A percentile compares a stretch with the other conserved stretches of the same genome.
These are phyloP conservation scores for Gnathonemus echidnorhynchus DNA, from an alignment of 2,113 vertebrate species.

Conservation along the genomic window DNA sequence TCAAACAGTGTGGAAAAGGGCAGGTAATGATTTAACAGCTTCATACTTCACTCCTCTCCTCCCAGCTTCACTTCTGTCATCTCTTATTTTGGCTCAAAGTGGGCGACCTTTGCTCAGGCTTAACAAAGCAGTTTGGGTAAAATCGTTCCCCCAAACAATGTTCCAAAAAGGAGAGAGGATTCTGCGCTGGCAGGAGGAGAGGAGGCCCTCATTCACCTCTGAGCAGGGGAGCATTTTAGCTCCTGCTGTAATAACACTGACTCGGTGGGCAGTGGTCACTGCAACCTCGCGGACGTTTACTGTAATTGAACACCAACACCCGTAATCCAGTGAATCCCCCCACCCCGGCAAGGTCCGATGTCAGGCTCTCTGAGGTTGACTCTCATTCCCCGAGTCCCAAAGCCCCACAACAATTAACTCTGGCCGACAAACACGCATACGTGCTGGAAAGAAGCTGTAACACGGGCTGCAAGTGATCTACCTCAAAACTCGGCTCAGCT, in stretches of 20 bases:
- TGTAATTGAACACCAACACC: neutral
- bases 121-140: neutral
- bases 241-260: neutral
- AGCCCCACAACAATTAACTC: conserved; percentile 2
- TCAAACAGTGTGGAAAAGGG: conserved; percentile 7
- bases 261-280: neutral
- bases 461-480: neutral
- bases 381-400: neutral
- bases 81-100: neutral
- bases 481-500: neutral
- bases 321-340: neutral
- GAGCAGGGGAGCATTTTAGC: neutral
- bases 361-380: neutral
- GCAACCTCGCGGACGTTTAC: neutral
- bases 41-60: neutral
- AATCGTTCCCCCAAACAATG: neutral
- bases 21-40: neutral
- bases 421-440: conserved; percentile 5
- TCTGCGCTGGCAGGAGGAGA: neutral
- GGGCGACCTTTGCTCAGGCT: neutral
- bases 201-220: neutral
- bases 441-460: neutral
- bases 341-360: neutral
- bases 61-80: neutral
- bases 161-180: neutral